Base-by-base conservation (phyloP, 1,140 invertebrate genomes). In the Scaptomyza hsui region DNA sequence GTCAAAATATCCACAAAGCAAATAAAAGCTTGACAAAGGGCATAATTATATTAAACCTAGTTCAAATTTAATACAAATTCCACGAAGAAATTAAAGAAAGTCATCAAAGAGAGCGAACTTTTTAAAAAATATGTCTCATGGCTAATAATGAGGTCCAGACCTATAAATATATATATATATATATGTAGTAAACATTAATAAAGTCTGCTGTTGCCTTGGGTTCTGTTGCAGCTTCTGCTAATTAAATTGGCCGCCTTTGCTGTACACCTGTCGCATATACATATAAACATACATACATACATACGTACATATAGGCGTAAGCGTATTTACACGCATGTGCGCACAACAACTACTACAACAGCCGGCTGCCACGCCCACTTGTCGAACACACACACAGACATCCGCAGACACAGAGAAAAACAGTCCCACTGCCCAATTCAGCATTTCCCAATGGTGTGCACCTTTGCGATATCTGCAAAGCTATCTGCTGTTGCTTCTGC, bases 291-390 rank as follows among this genome's bases (percentile, higher is more conserved):
- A n/a, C n/a, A n/a, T n/a, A n/a, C n/a, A n/a, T n/a, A n/a, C n/a
- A n/a, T n/a, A n/a, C n/a, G n/a, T n/a, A n/a, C n/a, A n/a, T n/a
- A n/a, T n/a, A n/a, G n/a, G 5, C 39, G 44, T 35, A 45, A 44
- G 29, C 12, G 65, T 55, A 37, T 78, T 82, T 82, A 85, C 65
- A 85, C 80, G 79, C 79, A 82, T 75, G 79, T 82, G 79, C 80
- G 80, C 76, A 37, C 71, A 72, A 67, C 67, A 67, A 69, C 55
- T 44, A 44, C 15, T 29, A 26, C 18, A 18, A 21, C 26, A 12
- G 55, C 44, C 16, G 55, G 6, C 12, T 15, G 62, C 29, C 65
- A 69, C 57, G 64, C 56, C 56, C 41, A 51, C 56, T 42, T 60
- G 44, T 61, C 32, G 42, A 21, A 44, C 37, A 56, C 39, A 39